Evolutionary conservation across 2,113 vertebrate species (phyloP).

Genomic region (Baryphthengus martii): DNA sequence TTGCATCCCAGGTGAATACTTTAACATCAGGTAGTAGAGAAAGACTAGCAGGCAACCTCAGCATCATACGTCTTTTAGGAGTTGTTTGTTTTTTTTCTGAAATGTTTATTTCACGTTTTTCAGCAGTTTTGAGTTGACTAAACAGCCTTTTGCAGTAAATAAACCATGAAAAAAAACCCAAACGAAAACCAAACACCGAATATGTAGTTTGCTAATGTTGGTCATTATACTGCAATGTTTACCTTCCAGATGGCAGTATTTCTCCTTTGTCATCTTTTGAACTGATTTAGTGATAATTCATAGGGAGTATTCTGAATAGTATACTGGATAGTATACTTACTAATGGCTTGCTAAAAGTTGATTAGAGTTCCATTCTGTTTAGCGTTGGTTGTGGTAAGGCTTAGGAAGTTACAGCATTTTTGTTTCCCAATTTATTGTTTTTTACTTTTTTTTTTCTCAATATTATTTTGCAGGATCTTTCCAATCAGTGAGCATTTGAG

Average conservation of each 20-base stretch:
- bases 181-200: background rate
- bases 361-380: background rate
- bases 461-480: background rate
- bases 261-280: background rate
- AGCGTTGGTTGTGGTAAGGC: background rate
- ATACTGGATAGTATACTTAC: background rate
- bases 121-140: background rate
- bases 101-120: background rate
- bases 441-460: background rate
- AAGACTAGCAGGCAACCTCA: background rate
- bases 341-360: background rate
- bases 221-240: background rate
- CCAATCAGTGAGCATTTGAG: background rate
- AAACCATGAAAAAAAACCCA: background rate
- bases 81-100: background rate
- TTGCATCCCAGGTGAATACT: background rate
- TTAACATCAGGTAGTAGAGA: background rate
- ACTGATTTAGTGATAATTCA: background rate
- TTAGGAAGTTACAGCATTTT: background rate
- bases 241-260: background rate
- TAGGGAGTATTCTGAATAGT: background rate
- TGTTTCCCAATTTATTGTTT: background rate
- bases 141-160: background rate
- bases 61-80: background rate
- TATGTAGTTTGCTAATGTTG: too few species aligned